Evolutionary conservation across 2,797 vertebrate genomes (phyloP).

Genomic region (Acrossocheilus fasciatus): DNA sequence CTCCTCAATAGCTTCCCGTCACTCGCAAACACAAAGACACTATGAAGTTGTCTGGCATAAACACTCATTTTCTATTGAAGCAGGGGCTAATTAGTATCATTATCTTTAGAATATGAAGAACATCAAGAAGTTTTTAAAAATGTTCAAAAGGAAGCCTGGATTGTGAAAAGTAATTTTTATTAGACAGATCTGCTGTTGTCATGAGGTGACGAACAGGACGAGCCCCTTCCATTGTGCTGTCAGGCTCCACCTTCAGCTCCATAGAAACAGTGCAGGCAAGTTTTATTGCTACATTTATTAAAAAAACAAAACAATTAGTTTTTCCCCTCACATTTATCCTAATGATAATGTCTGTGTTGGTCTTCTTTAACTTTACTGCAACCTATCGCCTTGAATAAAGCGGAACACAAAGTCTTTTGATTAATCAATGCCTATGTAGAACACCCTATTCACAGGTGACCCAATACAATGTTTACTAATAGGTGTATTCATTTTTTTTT

Average conservation of each 20-base stretch:
- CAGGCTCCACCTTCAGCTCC: constrained; percentile 25
- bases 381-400: background rate
- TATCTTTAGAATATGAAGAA: background rate
- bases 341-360: too few relatives aligned
- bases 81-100: background rate
- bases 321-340: too few relatives aligned
- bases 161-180: constrained; percentile 14
- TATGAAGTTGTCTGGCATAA: background rate
- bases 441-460: background rate
- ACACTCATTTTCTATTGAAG: background rate
- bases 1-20: background rate
- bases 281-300: background rate
- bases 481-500: background rate
- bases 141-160: background rate
- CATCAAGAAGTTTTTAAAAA: background rate
- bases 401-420: background rate
- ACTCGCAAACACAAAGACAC: background rate
- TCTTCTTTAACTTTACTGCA: background rate
- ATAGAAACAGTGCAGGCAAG: background rate
- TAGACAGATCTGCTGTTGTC: background rate
- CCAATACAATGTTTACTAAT: background rate
- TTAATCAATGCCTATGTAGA: background rate
- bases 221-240: background rate
- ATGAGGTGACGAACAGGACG: background rate
- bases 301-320: too few relatives aligned